phyloP scores from a whole-genome alignment of 1,140 invertebrate species.

The Tetramorium simillimum region DNA sequence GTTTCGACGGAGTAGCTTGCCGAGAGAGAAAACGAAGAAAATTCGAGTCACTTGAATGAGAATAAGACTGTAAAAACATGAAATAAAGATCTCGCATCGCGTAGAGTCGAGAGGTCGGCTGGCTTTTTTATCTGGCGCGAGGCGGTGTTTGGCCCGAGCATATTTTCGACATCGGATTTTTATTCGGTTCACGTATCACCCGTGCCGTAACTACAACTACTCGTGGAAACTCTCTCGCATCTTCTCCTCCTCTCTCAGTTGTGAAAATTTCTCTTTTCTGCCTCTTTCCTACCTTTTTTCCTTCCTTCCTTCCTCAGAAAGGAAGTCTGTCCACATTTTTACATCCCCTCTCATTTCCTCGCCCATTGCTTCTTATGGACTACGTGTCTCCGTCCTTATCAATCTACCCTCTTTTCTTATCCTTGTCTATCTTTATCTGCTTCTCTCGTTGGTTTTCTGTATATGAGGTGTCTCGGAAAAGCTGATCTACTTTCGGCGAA shows the following conservation, averaged over 20 bases:
- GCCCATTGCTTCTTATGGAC: slow-evolving; percentile 22
- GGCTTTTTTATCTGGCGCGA: not conserved
- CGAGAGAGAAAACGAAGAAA: not conserved
- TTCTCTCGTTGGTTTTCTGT: not conserved
- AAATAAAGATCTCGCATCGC: slow-evolving; percentile 69
- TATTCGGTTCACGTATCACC: slow-evolving; percentile 73
- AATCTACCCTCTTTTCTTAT: slow-evolving; percentile 10
- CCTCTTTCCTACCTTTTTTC: not conserved
- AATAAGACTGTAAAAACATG: slow-evolving; percentile 61
- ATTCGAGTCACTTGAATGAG: not conserved
- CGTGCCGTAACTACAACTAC: slow-evolving; percentile 39
- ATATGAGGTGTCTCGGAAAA: not conserved
- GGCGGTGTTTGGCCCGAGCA: slow-evolving; percentile 58
- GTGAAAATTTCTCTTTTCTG: slow-evolving; percentile 39
- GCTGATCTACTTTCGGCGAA: not conserved
- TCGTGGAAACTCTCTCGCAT: slow-evolving; percentile 9
- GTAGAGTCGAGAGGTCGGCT: not conserved
- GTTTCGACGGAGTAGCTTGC: not conserved
- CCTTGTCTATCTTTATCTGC: not conserved
- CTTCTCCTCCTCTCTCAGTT: not conserved
- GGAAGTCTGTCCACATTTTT: slow-evolving; percentile 2
- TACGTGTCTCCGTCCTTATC: slow-evolving; percentile 51
- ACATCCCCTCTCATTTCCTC: slow-evolving; percentile 38
- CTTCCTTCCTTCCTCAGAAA: not conserved
- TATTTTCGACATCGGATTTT: slow-evolving; percentile 72